Percentiles rank a stretch among this genome's conserved stretches.
Evolutionary conservation across 2,113 vertebrate species (phyloP).

Genomic region (Archilochus colubris): DNA sequence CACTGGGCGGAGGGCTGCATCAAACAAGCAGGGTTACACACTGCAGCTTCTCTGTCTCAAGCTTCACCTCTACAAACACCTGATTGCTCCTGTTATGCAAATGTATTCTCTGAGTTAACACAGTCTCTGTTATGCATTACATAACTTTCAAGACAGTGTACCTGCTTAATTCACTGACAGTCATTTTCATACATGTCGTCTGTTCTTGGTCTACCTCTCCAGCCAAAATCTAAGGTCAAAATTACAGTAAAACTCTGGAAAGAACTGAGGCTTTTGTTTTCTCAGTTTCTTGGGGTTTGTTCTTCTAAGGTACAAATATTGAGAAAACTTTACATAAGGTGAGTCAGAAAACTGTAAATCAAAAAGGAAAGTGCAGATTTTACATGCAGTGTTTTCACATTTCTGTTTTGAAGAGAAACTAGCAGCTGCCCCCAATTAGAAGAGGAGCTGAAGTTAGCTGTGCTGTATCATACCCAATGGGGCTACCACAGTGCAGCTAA

Average conservation of each 20-base stretch:
- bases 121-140: not conserved
- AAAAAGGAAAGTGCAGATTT: not conserved
- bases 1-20: not conserved
- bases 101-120: not conserved
- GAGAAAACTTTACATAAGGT: not conserved
- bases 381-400: not conserved
- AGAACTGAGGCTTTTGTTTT: not conserved
- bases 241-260: not conserved
- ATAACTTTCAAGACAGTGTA: not conserved
- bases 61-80: not conserved
- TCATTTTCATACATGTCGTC: not conserved
- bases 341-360: not conserved
- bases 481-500: conserved; percentile 1
- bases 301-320: not conserved
- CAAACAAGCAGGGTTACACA: not conserved
- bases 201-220: not conserved
- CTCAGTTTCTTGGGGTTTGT: not conserved
- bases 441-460: conserved; percentile 41
- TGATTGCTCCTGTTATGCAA: not conserved
- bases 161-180: not conserved
- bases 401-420: not conserved
- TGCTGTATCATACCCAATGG: not conserved
- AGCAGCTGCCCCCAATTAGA: not conserved
- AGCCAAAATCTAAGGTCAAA: not conserved
- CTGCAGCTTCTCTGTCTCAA: not conserved